Evolutionary conservation across 2,797 vertebrate species (phyloP).

Genomic region (Poeciliopsis gracilis): DNA sequence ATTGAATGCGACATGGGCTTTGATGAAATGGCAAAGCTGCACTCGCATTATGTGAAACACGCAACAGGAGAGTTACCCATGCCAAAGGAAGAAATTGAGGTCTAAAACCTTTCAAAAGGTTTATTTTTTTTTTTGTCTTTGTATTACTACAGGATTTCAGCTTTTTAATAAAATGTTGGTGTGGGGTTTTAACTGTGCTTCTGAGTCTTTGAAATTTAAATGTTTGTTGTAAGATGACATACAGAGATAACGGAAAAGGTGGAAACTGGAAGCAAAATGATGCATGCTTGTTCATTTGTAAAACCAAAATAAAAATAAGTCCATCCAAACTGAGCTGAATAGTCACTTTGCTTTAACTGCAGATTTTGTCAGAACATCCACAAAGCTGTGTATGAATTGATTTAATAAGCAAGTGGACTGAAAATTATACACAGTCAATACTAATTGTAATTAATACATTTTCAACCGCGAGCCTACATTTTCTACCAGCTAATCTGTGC

Average conservation of each 20-base stretch:
- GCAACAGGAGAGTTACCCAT: constrained; percentile 75
- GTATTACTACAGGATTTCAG: neutral
- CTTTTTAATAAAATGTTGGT: neutral
- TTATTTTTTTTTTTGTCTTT: neutral
- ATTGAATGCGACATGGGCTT: constrained; percentile 76
- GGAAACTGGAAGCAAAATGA: neutral
- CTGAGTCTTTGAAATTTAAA: neutral
- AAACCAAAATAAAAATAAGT: neutral
- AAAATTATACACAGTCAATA: neutral
- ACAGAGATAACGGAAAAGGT: neutral
- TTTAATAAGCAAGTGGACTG: neutral
- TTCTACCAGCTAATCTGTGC: neutral
- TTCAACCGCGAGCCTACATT: neutral
- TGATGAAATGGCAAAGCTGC: constrained; percentile 65
- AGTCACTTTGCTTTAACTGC: neutral
- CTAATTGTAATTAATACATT: neutral
- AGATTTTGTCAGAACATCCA: neutral
- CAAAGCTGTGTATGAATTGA: neutral
- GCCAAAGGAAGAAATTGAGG: constrained; percentile 14
- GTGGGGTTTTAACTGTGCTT: neutral
- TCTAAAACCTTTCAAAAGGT: constrained; percentile 2
- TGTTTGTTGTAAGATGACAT: neutral
- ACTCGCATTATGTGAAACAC: constrained; percentile 78
- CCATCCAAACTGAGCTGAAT: neutral
- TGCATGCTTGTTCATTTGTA: neutral